These are phyloP conservation scores for Anthrax anthrax DNA, from an alignment of 2,888 invertebrate species.

Conservation along the genomic window DNA sequence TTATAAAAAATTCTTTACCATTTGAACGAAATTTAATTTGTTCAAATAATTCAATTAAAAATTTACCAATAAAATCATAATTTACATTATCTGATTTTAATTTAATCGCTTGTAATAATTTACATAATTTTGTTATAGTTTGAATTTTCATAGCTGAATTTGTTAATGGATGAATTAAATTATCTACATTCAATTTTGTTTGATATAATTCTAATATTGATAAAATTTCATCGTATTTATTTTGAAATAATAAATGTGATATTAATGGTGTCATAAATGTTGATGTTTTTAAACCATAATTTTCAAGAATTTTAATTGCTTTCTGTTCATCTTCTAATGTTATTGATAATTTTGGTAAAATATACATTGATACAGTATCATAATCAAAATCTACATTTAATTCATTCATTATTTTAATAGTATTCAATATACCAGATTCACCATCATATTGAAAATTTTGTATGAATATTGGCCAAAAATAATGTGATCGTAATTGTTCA, in stretches of 20 bases:
- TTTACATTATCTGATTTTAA: slow-evolving; percentile 33
- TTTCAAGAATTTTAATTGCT: slow-evolving; percentile 21
- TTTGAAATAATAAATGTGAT: slow-evolving; percentile 21
- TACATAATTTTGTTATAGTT: slow-evolving; percentile 37
- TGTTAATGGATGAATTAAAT: slow-evolving; percentile 36
- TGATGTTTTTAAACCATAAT: slow-evolving; percentile 22
- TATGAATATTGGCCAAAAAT: slow-evolving; percentile 50
- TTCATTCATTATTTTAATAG: slow-evolving; percentile 39
- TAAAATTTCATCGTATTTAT: slow-evolving; percentile 19
- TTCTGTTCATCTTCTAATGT: slow-evolving; percentile 20
- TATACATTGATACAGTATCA: slow-evolving; percentile 41
- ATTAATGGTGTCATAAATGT: slow-evolving; percentile 20
- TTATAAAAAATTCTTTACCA: too few species aligned
- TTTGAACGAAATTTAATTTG: slow-evolving; percentile 34
- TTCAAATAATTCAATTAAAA: slow-evolving; percentile 38
- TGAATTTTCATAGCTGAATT: slow-evolving; percentile 32
- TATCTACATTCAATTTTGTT: slow-evolving; percentile 39
- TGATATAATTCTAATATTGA: slow-evolving; percentile 23
- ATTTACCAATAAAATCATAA: slow-evolving; percentile 43
- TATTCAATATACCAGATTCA: slow-evolving; percentile 39
- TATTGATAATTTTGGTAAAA: slow-evolving; percentile 36
- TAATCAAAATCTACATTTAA: slow-evolving; percentile 42
- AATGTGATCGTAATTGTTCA: slow-evolving; percentile 39
- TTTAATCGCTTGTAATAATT: slow-evolving; percentile 37
- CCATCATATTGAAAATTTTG: slow-evolving; percentile 37